phyloP scores from a whole-genome alignment of 2,113 vertebrate genomes.

The Protomyctophum bolini region DNA sequence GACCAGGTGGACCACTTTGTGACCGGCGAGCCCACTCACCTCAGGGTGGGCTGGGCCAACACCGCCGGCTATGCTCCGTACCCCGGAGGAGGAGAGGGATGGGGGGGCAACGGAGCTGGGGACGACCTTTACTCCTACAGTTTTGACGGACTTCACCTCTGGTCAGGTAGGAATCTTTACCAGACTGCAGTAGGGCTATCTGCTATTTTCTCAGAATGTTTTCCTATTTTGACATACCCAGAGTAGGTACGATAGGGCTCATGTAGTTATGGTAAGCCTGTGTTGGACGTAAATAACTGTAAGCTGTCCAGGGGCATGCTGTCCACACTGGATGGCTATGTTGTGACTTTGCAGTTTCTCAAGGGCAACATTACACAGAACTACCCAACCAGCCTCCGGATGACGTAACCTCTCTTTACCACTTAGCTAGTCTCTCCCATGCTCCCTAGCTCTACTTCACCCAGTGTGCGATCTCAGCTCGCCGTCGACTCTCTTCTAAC shows the following conservation, averaged over 20 bases:
- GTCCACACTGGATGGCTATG: background rate
- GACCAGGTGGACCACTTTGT: constrained; percentile 96
- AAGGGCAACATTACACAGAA: background rate
- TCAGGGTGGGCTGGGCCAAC: constrained; percentile 95
- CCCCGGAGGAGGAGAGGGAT: constrained; percentile 96
- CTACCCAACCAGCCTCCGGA: background rate
- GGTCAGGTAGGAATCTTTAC: constrained; percentile 86
- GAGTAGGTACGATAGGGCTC: too few relatives aligned
- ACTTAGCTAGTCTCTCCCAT: background rate
- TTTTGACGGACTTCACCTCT: constrained; percentile 96
- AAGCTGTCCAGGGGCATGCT: background rate
- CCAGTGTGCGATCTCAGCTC: background rate
- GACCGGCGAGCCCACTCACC: constrained; percentile 89
- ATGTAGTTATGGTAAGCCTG: too few relatives aligned
- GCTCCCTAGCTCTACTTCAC: background rate
- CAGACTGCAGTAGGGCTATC: background rate
- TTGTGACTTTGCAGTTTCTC: background rate
- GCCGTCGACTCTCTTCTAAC: constrained; percentile 10
- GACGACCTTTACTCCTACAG: constrained; percentile 95
- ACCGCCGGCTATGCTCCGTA: constrained; percentile 95
- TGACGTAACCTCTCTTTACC: background rate
- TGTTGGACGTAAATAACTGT: background rate
- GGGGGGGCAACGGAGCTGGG: constrained; percentile 95
- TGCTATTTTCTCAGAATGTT: too few relatives aligned
- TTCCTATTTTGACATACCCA: too few relatives aligned